These are phyloP conservation scores for Kryptolebias ocellatus DNA, from an alignment of 2,797 vertebrate species.

Conservation along the genomic window DNA sequence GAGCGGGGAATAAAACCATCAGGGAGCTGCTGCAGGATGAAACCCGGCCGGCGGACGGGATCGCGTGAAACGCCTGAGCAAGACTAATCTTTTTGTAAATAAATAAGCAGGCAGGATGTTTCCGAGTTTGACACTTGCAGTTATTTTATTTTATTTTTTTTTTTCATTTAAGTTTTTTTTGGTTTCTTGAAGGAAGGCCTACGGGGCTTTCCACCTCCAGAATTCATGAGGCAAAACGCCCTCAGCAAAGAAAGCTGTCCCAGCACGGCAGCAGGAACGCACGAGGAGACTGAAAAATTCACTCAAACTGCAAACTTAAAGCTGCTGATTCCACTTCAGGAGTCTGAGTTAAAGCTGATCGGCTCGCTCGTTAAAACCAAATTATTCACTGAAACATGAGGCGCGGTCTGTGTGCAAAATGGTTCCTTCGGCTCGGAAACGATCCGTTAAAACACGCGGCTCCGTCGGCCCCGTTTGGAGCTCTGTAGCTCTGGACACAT, in stretches of 20 bases:
- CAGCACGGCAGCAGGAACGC: conserved; percentile 49
- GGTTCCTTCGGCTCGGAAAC: too few species aligned
- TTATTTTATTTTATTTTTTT: conserved; percentile 14
- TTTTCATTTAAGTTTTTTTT: conserved; percentile 18
- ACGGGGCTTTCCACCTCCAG: conserved; percentile 69
- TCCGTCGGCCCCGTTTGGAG: too few species aligned
- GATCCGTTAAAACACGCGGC: too few species aligned
- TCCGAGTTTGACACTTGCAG: conserved; percentile 38
- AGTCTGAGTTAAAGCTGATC: conserved; percentile 5
- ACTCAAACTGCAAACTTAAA: conserved; percentile 25
- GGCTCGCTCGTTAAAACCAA: neutral
- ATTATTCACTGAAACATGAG: neutral
- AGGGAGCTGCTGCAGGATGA: conserved; percentile 3
- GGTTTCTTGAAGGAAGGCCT: conserved; percentile 55
- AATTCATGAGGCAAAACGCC: conserved; percentile 77
- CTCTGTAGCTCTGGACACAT: too few species aligned
- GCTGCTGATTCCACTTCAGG: conserved; percentile 30
- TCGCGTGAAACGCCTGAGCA: conserved; percentile 7
- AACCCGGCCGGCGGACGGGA: neutral
- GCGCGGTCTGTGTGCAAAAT: neutral
- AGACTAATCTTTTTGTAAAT: conserved; percentile 17
- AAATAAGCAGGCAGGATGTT: conserved; percentile 29
- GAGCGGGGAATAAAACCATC: neutral
- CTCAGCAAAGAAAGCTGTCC: conserved; percentile 72
- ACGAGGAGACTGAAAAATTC: conserved; percentile 41